phyloP scores from a whole-genome alignment of 2,113 vertebrate genomes.

The Cepphus grylle region DNA sequence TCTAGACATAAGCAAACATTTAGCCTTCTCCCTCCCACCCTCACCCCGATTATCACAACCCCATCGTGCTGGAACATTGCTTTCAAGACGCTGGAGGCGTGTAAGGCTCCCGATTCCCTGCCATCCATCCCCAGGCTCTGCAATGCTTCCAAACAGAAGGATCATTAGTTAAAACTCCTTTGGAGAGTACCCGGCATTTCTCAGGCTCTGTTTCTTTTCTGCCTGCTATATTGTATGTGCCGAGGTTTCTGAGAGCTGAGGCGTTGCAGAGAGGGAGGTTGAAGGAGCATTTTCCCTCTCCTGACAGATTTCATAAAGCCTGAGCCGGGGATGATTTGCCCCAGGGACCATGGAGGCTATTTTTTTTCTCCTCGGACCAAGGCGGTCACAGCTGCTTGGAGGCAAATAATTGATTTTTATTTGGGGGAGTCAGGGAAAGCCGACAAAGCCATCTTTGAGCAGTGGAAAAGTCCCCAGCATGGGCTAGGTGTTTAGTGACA shows the following conservation, averaged over 20 bases:
- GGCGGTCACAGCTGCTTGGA: not conserved
- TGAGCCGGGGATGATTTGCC: not conserved
- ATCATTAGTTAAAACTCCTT: not conserved
- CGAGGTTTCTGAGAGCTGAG: not conserved
- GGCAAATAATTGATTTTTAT: not conserved
- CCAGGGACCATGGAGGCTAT: not conserved
- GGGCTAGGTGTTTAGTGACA: not conserved
- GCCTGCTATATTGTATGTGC: not conserved
- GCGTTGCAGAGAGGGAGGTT: not conserved
- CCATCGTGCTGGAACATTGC: accelerated
- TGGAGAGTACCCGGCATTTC: not conserved
- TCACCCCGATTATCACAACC: not conserved
- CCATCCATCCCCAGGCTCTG: not conserved
- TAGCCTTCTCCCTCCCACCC: not conserved
- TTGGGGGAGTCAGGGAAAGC: not conserved
- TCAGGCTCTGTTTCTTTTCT: conserved; percentile 34
- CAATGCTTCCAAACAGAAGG: not conserved
- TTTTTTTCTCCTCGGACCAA: not conserved
- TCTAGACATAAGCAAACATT: not conserved
- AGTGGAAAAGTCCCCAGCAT: not conserved
- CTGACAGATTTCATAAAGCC: not conserved
- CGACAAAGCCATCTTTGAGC: not conserved
- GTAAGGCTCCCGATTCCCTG: accelerated
- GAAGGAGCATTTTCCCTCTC: not conserved
- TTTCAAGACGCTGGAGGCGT: accelerated